Evolutionary conservation across 2,797 vertebrate genomes (phyloP), one percentile per base, ranked within the genome.

Genomic region (Hydrophis major): DNA sequence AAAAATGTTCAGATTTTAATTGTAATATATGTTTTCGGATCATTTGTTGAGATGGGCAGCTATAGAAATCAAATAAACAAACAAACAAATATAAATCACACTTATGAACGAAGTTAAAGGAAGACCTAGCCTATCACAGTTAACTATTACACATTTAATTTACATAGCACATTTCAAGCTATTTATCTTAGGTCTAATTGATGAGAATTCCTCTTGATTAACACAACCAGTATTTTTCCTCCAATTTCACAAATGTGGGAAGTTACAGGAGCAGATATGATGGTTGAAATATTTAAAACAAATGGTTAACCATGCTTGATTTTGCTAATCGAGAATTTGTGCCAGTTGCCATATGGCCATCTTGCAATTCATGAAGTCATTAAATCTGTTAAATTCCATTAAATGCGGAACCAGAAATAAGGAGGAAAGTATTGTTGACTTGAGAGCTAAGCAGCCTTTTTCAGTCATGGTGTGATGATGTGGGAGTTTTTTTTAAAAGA

Each of bases 321-420:
- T 89, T 66, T 95, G 89, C 89, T 96, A 96, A 96, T 96, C 95
- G 93, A 92, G 95, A 93, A 88, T 92, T 94, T 96, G 92, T 95
- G 95, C 95, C 96, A 96, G 93, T 89, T 98, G 98, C 97, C 96
- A 96, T 94, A 96, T 97, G 98, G 97, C 95, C 96, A 97, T 91
- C 97, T 98, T 97, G 98, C 98, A 98, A 98, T 98, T 98, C 97
- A 96, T 97, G 94, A 92, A 98, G 95, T 96, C 96, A 95, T 93
- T 94, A 96, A 96, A 95, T 95, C 93, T 95, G 93, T 89, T 91
- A 47, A 95, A 95, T 94, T 96, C 91, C 92, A 60, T 92, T 90
- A 78, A 97, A 97, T 94, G 95, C 63, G 91, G 95, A 95, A 96
- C 91, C 92, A 87, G 97, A 94, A 95, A 90, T 87, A 87, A 94